Base-by-base conservation (phyloP, 2,888 invertebrate genomes). In the Masnerella sp. region DNA sequence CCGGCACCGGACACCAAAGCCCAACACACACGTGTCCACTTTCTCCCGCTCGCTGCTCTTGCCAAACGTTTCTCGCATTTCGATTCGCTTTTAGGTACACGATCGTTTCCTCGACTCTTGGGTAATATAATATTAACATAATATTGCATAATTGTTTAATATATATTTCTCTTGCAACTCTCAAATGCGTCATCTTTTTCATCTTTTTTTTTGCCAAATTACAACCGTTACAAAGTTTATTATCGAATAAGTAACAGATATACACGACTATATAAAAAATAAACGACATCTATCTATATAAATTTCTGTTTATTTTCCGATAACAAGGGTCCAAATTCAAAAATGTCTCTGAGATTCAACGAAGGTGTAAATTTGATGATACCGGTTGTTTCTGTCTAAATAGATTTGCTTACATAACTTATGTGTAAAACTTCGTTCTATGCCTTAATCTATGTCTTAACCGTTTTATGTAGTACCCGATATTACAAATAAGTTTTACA, bases 401-500 rank as follows among this genome's bases (percentile, higher is more conserved):
- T n/a, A n/a, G n/a, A n/a, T n/a, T n/a, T n/a, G n/a, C n/a, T n/a
- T n/a, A n/a, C n/a, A n/a, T n/a, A n/a, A n/a, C n/a, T n/a, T n/a
- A n/a, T n/a, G n/a, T n/a, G n/a, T n/a, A n/a, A n/a, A n/a, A n/a
- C n/a, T n/a, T n/a, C n/a, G n/a, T n/a, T n/a, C n/a, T n/a, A n/a
- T n/a, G n/a, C n/a, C n/a, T n/a, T n/a, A n/a, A n/a, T n/a, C n/a
- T n/a, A n/a, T n/a, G n/a, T 71, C 75, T 79, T 81, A 79, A 80
- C 75, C 78, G 77, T 78, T 56, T 81, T 82, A 84, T 74, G 79
- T 83, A 82, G 77, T 84, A 85, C 84, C 84, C 83, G 84, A 80
- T 81, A 80, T 83, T 85, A 85, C 78, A 82, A 56, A 81, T 82
- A 80, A 77, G 79, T 56, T 64, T 56, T 64, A 79, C 68, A 82